A percentile compares a stretch with the other conserved stretches of the same genome.
phyloP scores from a whole-genome alignment of 2,797 vertebrate genomes.

The Pangasius krempfi region DNA sequence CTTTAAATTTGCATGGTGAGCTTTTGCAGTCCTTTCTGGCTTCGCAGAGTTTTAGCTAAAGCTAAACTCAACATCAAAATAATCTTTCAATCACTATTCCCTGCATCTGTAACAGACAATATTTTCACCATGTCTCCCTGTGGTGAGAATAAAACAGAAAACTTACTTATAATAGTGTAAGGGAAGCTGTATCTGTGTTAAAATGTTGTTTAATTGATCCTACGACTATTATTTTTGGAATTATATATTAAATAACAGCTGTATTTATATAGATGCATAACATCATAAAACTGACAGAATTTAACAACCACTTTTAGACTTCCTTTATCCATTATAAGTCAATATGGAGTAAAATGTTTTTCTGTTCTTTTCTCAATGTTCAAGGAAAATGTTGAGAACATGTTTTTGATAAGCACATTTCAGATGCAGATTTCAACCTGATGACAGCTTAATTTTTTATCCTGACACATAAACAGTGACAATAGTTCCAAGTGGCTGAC shows the following conservation, averaged over 20 bases:
- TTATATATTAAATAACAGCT: neutral
- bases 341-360: neutral
- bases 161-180: neutral
- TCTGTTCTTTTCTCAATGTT: neutral
- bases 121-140: neutral
- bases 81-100: no score
- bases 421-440: neutral
- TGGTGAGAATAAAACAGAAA: neutral
- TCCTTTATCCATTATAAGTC: neutral
- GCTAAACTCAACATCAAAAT: neutral
- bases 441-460: neutral
- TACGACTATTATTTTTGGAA: neutral
- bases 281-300: neutral
- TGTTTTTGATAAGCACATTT: neutral
- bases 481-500: neutral
- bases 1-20: slow-evolving; percentile 27
- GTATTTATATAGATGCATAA: neutral
- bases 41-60: neutral
- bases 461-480: slow-evolving; percentile 27
- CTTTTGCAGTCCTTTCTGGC: slow-evolving; percentile 1
- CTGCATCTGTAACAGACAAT: neutral
- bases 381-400: neutral
- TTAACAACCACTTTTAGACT: neutral
- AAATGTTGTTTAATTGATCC: neutral
- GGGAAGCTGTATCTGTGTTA: neutral